phyloP scores from a whole-genome alignment of 2,797 vertebrate species.

The Lepidocolaptes lacrymiger region DNA sequence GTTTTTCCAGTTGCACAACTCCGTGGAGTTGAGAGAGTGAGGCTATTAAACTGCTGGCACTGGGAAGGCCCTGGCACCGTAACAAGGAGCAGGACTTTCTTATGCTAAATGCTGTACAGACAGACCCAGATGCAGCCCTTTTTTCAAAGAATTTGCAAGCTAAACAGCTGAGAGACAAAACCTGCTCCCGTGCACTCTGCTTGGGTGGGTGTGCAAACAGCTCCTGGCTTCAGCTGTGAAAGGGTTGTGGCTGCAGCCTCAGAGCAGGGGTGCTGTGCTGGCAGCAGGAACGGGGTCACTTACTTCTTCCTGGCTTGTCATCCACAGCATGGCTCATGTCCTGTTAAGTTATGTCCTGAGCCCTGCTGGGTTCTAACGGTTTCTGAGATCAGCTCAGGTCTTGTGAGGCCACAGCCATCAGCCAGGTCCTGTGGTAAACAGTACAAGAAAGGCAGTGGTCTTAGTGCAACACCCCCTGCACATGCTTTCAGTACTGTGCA shows the following conservation, averaged over 20 bases:
- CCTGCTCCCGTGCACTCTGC: neutral
- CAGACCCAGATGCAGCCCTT: neutral
- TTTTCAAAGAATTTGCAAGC: neutral
- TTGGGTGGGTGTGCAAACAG: neutral
- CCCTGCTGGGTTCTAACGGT: neutral
- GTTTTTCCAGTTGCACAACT: slow-evolving; percentile 31
- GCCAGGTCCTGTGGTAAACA: neutral
- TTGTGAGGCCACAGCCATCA: neutral
- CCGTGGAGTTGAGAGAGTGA: neutral
- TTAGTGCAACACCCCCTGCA: accelerated
- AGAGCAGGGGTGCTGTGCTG: neutral
- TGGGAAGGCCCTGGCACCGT: neutral
- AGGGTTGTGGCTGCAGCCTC: neutral
- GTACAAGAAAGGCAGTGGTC: neutral
- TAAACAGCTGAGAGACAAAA: neutral
- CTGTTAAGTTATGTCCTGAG: neutral
- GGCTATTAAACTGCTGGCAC: neutral
- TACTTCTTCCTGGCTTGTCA: neutral
- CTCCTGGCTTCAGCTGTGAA: neutral
- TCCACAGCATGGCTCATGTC: accelerated
- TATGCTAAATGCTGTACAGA: neutral
- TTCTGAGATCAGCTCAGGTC: neutral
- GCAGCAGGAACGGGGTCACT: neutral
- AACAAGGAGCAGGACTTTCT: neutral
- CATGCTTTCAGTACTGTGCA: accelerated